Evolutionary conservation across 2,797 vertebrate species (phyloP).

Genomic region (Kryptolebias ocellatus): DNA sequence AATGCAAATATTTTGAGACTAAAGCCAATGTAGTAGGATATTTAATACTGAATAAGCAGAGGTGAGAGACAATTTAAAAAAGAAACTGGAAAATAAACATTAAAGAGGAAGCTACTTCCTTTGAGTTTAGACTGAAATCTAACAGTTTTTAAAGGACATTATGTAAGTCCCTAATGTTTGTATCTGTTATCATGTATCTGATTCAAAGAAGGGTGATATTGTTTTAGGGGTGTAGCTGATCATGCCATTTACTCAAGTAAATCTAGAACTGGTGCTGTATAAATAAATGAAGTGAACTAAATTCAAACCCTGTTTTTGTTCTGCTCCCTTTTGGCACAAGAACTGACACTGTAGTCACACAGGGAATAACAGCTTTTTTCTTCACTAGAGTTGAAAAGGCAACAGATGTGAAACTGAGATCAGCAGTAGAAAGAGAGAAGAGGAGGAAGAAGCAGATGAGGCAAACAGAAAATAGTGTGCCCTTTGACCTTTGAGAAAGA

Average conservation of each 20-base stretch:
- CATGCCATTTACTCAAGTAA: not conserved
- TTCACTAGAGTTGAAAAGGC: not conserved
- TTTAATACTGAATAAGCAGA: not conserved
- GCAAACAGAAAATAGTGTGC: slow-evolving; percentile 22
- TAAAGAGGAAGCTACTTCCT: not conserved
- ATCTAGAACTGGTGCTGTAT: not conserved
- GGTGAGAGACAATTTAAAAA: not conserved
- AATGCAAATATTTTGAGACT: not conserved
- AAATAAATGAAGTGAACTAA: not conserved
- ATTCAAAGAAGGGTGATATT: too few relatives aligned
- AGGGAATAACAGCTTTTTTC: not conserved
- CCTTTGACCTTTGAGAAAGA: slow-evolving; percentile 31
- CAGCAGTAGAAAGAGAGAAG: not conserved
- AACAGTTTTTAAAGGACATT: not conserved
- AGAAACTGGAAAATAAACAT: not conserved
- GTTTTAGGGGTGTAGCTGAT: not conserved
- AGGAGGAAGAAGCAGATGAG: not conserved
- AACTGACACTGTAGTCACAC: not conserved
- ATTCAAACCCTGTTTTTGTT: not conserved
- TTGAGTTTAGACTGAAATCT: not conserved
- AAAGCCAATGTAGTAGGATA: not conserved
- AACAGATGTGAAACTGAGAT: not conserved
- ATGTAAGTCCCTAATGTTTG: not conserved
- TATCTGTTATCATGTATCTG: too few relatives aligned
- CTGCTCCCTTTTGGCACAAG: not conserved